Evolutionary conservation across 2,888 invertebrate species (phyloP).

Genomic region (Shargacucullia verbasci): DNA sequence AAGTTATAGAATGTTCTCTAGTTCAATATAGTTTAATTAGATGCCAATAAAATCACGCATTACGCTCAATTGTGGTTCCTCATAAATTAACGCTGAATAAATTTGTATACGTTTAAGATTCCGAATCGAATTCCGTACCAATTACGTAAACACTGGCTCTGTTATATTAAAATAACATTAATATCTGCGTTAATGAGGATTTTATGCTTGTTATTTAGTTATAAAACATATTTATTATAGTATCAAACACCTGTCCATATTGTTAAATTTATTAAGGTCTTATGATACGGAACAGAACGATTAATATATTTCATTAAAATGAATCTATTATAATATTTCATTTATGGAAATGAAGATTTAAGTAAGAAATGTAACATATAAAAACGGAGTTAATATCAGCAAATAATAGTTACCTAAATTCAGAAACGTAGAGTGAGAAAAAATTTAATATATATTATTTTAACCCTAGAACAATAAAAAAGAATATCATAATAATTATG

Average conservation of each 20-base stretch:
- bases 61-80: conserved; percentile 4
- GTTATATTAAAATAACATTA: not conserved
- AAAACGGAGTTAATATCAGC: too few species aligned
- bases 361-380: too few species aligned
- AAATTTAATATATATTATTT: too few species aligned
- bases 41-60: conserved; percentile 13
- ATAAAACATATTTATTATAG: not conserved
- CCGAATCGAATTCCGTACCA: conserved; percentile 26
- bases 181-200: not conserved
- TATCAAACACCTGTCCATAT: conserved; percentile 1
- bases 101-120: conserved; percentile 38
- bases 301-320: not conserved
- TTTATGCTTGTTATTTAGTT: not conserved
- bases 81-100: conserved; percentile 35
- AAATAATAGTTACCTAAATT: too few species aligned
- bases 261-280: not conserved
- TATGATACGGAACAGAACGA: not conserved
- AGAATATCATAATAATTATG: too few species aligned
- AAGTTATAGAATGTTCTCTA: conserved; percentile 6
- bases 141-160: conserved; percentile 26
- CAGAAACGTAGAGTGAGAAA: too few species aligned
- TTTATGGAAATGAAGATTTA: not conserved
- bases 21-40: conserved; percentile 6
- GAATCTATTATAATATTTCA: not conserved
- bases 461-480: too few species aligned